A percentile compares a stretch with the other conserved stretches of the same genome.
phyloP scores from a whole-genome alignment of 1,140 invertebrate genomes.

The Artemia franciscana region DNA sequence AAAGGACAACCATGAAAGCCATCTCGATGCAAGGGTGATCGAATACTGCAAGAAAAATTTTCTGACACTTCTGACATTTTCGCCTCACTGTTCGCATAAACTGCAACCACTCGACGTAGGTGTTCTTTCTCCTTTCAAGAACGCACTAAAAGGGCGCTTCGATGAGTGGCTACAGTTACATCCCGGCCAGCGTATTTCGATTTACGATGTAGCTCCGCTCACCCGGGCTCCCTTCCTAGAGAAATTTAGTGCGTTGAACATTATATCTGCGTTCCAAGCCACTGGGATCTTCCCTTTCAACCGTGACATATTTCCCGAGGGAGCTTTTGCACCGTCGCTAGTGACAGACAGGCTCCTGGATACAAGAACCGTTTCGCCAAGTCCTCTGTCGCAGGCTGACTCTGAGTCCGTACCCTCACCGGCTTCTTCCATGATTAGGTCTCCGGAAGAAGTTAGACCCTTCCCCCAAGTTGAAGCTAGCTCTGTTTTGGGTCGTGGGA shows the following conservation, averaged over 20 bases:
- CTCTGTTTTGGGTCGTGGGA: neutral
- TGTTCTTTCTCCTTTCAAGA: slow-evolving; percentile 16
- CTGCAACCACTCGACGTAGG: slow-evolving; percentile 19
- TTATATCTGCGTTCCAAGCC: slow-evolving; percentile 12
- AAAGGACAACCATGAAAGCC: slow-evolving; percentile 11
- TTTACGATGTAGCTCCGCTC: slow-evolving; percentile 12
- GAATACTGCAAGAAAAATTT: slow-evolving; percentile 31
- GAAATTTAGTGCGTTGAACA: slow-evolving; percentile 8
- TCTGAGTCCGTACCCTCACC: neutral
- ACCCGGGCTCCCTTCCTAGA: slow-evolving; percentile 9
- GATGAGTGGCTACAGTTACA: slow-evolving; percentile 14
- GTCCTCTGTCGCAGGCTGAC: neutral
- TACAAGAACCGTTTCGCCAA: neutral
- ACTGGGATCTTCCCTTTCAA: slow-evolving; percentile 14
- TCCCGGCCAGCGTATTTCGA: slow-evolving; percentile 12
- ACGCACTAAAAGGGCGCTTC: slow-evolving; percentile 16
- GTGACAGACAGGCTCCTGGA: slow-evolving; percentile 9
- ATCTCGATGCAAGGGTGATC: slow-evolving; percentile 12
- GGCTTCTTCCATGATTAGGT: too few species aligned
- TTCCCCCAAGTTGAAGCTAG: neutral
- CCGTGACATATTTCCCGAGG: slow-evolving; percentile 10
- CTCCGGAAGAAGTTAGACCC: neutral
- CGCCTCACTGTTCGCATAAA: slow-evolving; percentile 18
- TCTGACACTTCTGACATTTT: slow-evolving; percentile 17
- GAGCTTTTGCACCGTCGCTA: slow-evolving; percentile 10